Conservation (phyloP, 2,888 invertebrate species). For the Endotricha flammealis region DNA sequence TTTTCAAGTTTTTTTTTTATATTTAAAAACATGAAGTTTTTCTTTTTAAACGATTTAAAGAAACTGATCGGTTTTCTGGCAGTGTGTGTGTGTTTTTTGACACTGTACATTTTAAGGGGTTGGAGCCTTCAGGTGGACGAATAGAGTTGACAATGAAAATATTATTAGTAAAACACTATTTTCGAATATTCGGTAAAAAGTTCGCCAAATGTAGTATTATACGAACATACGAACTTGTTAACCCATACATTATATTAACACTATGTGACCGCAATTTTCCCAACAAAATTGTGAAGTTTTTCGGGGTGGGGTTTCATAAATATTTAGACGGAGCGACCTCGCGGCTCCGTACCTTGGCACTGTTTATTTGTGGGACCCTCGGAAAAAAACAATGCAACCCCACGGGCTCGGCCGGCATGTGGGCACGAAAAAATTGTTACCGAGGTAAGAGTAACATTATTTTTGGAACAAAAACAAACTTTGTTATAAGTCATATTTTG, state of each 20-base stretch:
- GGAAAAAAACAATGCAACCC: conserved; percentile 14
- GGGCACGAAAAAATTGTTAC: conserved; percentile 32
- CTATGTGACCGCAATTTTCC: conserved; percentile 9
- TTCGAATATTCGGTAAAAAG: too few relatives aligned
- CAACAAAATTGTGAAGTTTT: conserved; percentile 15
- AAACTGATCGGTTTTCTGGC: too few relatives aligned
- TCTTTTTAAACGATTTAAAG: too few relatives aligned
- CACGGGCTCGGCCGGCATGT: conserved; percentile 33
- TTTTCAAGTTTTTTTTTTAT: too few relatives aligned
- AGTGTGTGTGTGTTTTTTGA: too few relatives aligned
- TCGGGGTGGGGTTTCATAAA: conserved; percentile 28
- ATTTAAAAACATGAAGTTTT: too few relatives aligned
- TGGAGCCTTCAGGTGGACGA: too few relatives aligned
- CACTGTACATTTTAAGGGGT: too few relatives aligned
- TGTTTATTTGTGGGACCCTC: conserved; percentile 38
- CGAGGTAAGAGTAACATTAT: conserved; percentile 17
- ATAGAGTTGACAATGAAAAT: too few relatives aligned
- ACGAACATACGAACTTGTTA: too few relatives aligned
- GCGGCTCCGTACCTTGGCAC: conserved; percentile 23
- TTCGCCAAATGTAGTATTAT: too few relatives aligned
- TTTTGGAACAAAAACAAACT: conserved; percentile 7
- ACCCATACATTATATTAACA: conserved; percentile 1
- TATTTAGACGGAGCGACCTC: conserved; percentile 24
- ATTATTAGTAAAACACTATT: too few relatives aligned
- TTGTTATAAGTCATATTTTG: conserved; percentile 10